Percentiles rank a stretch among this genome's conserved stretches.
Conservation (phyloP, 2,888 invertebrate genomes). For the Labia minor region DNA sequence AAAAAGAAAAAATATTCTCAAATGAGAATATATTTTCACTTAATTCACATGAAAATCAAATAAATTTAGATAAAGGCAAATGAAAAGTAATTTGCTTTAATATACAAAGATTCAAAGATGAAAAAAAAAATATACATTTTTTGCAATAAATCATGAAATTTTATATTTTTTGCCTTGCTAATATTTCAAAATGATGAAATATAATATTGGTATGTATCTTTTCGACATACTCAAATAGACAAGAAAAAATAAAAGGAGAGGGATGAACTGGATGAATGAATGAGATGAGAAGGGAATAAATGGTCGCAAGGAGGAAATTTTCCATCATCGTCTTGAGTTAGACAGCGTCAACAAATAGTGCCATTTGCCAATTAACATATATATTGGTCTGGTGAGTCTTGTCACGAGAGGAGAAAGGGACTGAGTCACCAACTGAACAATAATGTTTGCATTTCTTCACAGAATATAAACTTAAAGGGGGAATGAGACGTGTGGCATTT, state of each 20-base stretch:
- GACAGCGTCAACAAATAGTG: not conserved
- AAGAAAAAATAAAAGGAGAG: not conserved
- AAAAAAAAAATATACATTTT: no score
- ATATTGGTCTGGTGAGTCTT: not conserved
- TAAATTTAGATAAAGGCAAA: no score
- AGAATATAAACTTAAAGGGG: not conserved
- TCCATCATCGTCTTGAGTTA: not conserved
- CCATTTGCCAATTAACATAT: constrained; percentile 13
- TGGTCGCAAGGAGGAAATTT: not conserved
- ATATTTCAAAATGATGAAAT: no score
- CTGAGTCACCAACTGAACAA: not conserved
- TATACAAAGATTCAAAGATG: no score
- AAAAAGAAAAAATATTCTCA: no score
- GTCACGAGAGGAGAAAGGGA: not conserved
- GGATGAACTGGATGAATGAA: no score
- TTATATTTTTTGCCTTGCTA: no score
- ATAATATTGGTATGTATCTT: no score
- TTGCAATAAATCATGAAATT: no score
- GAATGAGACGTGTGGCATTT: not conserved
- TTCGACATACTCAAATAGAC: not conserved
- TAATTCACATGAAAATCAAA: no score
- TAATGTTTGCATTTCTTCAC: constrained; percentile 8
- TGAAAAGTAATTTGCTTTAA: no score
- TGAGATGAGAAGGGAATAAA: not conserved
- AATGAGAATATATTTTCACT: no score